Conservation (phyloP, 2,113 vertebrate genomes). For the Siniperca knerii region DNA sequence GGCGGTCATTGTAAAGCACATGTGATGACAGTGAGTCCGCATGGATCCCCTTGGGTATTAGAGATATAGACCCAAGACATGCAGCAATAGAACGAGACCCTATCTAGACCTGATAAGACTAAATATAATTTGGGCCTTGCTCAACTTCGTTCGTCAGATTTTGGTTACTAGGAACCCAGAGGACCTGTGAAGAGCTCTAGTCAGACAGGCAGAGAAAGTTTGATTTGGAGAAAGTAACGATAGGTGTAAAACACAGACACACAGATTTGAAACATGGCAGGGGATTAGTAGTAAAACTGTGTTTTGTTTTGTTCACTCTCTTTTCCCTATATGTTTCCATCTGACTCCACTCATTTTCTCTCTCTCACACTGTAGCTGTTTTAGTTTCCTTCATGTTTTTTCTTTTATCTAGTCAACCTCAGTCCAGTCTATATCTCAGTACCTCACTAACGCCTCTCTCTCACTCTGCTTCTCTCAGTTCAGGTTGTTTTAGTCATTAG, state of each 20-base stretch:
- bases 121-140: background rate
- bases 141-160: background rate
- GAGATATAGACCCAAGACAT: background rate
- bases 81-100: background rate
- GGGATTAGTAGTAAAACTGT: background rate
- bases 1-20: background rate
- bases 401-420: conserved; percentile 37
- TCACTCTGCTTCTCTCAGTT: conserved; percentile 53
- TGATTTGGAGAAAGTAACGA: background rate
- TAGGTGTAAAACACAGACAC: background rate
- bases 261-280: background rate
- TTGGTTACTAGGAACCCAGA: background rate
- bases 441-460: conserved; percentile 21
- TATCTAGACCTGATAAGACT: background rate
- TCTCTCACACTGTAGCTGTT: conserved; percentile 1
- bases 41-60: background rate
- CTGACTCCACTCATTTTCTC: background rate
- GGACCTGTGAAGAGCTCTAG: background rate
- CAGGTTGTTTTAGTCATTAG: conserved; percentile 77
- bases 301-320: background rate
- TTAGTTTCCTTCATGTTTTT: conserved; percentile 23
- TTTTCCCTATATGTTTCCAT: background rate
- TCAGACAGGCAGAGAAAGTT: background rate
- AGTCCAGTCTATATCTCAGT: conserved; percentile 24
- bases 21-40: background rate